Evolutionary conservation across 1,140 invertebrate species (phyloP).

Genomic region (Aethina tumida): DNA sequence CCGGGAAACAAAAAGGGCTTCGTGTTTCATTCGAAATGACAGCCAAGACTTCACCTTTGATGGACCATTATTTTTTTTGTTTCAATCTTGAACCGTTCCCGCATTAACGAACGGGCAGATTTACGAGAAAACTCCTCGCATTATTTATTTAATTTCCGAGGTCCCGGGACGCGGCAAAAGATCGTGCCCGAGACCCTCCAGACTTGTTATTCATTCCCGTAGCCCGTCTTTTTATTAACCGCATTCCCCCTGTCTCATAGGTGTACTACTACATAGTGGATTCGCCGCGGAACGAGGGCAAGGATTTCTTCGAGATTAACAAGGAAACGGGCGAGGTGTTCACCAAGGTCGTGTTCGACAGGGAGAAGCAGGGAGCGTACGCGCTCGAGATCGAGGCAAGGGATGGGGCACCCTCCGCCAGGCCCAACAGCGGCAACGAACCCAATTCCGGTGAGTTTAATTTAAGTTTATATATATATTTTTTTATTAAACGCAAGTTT

Average conservation of each 20-base stretch:
- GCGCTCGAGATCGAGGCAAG: conserved; percentile 87
- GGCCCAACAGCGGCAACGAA: conserved; percentile 80
- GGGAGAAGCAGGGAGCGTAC: conserved; percentile 90
- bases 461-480: no score
- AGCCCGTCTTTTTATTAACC: neutral
- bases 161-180: neutral
- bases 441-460: conserved; percentile 80
- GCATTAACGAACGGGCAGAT: neutral
- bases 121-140: neutral
- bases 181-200: neutral
- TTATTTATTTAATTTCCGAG: neutral
- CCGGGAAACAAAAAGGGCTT: no score
- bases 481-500: no score
- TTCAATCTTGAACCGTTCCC: no score
- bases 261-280: conserved; percentile 87
- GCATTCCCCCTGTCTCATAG: conserved; percentile 36
- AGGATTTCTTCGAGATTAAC: conserved; percentile 92
- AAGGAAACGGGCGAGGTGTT: conserved; percentile 87
- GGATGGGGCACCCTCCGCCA: conserved; percentile 84
- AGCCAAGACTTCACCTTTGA: no score
- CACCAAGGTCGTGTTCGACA: conserved; percentile 87
- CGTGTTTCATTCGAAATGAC: no score
- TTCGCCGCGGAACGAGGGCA: conserved; percentile 80
- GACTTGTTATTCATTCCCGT: neutral
- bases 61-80: no score